These are phyloP conservation scores for Esperia sulphurella DNA, from an alignment of 2,888 invertebrate species.

Conservation along the genomic window DNA sequence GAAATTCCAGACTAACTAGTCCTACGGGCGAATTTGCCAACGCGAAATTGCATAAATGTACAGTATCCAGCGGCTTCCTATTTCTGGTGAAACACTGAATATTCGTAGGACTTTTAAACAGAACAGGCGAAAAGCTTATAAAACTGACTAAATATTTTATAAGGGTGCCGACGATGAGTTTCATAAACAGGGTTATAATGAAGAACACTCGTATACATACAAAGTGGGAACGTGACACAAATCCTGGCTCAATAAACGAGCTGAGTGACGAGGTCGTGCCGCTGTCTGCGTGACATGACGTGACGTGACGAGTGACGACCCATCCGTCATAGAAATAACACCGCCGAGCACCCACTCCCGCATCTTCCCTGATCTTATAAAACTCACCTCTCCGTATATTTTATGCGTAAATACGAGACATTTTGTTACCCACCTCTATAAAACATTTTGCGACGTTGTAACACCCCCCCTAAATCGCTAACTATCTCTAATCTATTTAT, in stretches of 20 bases:
- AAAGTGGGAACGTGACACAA: constrained; percentile 52
- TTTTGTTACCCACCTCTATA: constrained; percentile 14
- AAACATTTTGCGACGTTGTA: constrained; percentile 27
- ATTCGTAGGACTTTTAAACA: neutral
- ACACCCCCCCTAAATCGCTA: too few relatives aligned
- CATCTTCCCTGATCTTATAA: constrained; percentile 5
- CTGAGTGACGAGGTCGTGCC: constrained; percentile 33
- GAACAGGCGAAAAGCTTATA: constrained; percentile 25
- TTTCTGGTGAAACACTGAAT: too few relatives aligned
- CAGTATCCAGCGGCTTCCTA: too few relatives aligned
- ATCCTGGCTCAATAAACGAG: constrained; percentile 49
- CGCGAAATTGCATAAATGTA: constrained; percentile 3
- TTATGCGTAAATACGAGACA: constrained; percentile 9
- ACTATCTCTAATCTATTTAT: too few relatives aligned
- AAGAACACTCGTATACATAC: constrained; percentile 27
- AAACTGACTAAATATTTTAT: constrained; percentile 33
- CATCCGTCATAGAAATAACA: constrained; percentile 38
- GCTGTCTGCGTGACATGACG: constrained; percentile 22
- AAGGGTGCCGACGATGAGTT: constrained; percentile 28
- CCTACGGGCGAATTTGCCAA: constrained; percentile 5
- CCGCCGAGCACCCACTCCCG: constrained; percentile 27
- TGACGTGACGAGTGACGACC: constrained; percentile 8
- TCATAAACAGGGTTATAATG: constrained; percentile 45
- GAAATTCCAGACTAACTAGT: constrained; percentile 21
- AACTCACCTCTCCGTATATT: constrained; percentile 13